Conservation (phyloP, 2,888 invertebrate genomes). For the Chironomus tentans region DNA sequence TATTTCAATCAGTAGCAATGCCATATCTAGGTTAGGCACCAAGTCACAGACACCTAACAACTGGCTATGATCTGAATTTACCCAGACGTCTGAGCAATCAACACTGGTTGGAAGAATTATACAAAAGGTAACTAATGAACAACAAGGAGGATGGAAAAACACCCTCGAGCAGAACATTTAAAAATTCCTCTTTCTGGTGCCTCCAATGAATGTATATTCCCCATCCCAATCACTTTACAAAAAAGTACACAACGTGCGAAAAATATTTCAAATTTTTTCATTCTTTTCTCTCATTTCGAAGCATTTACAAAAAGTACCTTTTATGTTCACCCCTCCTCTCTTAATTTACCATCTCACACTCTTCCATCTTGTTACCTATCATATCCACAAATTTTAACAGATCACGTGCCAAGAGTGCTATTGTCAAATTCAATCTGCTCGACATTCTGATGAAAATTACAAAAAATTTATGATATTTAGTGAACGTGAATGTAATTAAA, state of each 20-base stretch:
- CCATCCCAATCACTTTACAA: background rate
- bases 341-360: background rate
- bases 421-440: constrained; percentile 27
- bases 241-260: background rate
- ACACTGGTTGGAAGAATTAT: background rate
- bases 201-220: background rate
- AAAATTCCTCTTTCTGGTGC: background rate
- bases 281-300: background rate
- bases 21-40: too few species aligned
- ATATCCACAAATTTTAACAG: background rate
- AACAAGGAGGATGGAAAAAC: background rate
- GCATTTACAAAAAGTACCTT: background rate
- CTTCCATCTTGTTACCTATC: background rate
- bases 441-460: constrained; percentile 8
- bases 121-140: constrained; percentile 22
- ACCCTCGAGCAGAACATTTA: background rate
- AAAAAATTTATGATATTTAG: constrained; percentile 25
- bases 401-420: constrained; percentile 21
- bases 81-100: background rate
- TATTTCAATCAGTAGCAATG: too few species aligned
- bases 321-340: too few species aligned
- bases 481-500: constrained; percentile 24
- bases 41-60: too few species aligned
- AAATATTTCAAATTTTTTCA: constrained; percentile 20
- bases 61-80: too few species aligned